These are phyloP conservation scores for Mantis religiosa DNA, from an alignment of 2,888 invertebrate genomes.

Conservation along the genomic window DNA sequence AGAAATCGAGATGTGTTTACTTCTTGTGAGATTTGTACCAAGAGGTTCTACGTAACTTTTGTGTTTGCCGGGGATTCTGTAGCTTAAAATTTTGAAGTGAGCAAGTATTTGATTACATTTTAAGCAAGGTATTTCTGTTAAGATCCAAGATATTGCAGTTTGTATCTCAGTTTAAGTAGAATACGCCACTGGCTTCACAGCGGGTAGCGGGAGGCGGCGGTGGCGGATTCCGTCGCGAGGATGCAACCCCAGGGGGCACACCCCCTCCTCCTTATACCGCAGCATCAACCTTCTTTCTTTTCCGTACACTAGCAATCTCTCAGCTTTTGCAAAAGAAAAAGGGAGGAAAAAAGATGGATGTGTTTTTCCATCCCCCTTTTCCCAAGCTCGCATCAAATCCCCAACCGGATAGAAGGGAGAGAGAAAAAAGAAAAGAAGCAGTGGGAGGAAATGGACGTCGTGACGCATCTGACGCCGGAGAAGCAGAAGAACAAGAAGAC, in stretches of 20 bases:
- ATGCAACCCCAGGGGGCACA: conserved; percentile 15
- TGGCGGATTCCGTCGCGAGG: neutral
- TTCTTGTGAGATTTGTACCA: too few relatives aligned
- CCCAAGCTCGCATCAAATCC: conserved; percentile 15
- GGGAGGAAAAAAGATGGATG: conserved; percentile 25
- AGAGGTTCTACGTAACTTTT: too few relatives aligned
- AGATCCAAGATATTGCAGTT: too few relatives aligned
- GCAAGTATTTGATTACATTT: too few relatives aligned
- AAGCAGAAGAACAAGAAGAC: conserved; percentile 11
- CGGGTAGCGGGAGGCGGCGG: conserved; percentile 1
- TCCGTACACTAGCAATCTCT: conserved; percentile 21
- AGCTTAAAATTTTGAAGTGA: too few relatives aligned
- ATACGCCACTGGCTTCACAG: conserved; percentile 20
- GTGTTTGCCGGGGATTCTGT: too few relatives aligned
- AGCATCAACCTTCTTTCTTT: conserved; percentile 22
- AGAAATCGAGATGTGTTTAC: too few relatives aligned
- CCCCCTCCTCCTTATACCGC: conserved; percentile 25
- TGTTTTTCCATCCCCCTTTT: conserved; percentile 22
- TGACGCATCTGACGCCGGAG: conserved; percentile 19
- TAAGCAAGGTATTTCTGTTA: too few relatives aligned
- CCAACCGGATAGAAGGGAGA: conserved; percentile 22
- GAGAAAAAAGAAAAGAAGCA: conserved; percentile 11
- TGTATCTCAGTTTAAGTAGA: neutral
- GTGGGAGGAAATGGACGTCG: conserved; percentile 12
- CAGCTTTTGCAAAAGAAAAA: conserved; percentile 20